Conservation (phyloP, 2,888 invertebrate species). For the Ctenicera cuprea region DNA sequence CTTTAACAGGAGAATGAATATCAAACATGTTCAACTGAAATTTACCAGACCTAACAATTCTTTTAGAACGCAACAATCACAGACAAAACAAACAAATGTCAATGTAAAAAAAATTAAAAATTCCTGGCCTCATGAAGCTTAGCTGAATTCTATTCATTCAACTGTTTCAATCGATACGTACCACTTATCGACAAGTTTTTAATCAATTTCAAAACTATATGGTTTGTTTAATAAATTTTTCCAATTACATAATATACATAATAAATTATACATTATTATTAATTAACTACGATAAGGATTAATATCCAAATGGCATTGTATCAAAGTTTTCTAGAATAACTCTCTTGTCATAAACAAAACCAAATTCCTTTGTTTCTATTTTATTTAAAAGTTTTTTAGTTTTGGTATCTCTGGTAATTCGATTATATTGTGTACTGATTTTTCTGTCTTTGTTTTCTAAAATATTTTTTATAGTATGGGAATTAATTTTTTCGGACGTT, state of each 20-base stretch:
- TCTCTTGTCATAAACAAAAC: slow-evolving; percentile 1
- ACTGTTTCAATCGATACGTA: too few species aligned
- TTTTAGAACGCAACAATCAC: slow-evolving; percentile 4
- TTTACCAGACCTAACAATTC: slow-evolving; percentile 11
- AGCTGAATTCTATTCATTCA: too few species aligned
- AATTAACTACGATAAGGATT: too few species aligned
- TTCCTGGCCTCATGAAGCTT: too few species aligned
- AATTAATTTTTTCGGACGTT: too few species aligned
- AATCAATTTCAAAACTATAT: too few species aligned
- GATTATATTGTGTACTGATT: slow-evolving; percentile 22
- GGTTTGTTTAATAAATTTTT: too few species aligned
- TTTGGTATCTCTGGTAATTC: slow-evolving; percentile 5
- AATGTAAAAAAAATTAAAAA: background rate
- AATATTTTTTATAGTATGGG: too few species aligned
- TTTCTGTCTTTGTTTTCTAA: slow-evolving; percentile 12
- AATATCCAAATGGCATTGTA: too few species aligned
- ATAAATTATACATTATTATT: background rate
- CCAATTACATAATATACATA: too few species aligned
- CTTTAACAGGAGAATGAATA: slow-evolving; percentile 9
- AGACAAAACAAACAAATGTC: background rate
- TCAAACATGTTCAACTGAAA: slow-evolving; percentile 1
- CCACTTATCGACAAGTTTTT: too few species aligned
- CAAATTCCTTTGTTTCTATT: background rate
- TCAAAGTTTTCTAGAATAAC: too few species aligned
- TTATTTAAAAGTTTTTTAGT: slow-evolving; percentile 28